These are phyloP conservation scores for Coptodon rendalli DNA, from an alignment of 2,113 vertebrate species.

Conservation along the genomic window DNA sequence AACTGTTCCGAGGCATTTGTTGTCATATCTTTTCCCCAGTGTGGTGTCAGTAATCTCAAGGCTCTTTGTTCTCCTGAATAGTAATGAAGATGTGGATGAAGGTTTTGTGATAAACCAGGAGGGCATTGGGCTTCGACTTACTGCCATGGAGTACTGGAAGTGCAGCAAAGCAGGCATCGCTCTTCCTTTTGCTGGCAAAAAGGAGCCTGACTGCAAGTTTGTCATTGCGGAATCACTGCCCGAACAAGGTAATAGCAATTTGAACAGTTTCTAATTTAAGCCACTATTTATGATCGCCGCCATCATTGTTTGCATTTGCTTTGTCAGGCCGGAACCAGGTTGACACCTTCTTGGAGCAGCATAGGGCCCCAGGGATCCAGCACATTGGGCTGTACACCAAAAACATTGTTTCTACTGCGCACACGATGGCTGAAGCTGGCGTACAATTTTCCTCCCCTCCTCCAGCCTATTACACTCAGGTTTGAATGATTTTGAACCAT, in stretches of 20 bases:
- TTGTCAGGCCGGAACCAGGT: conserved; percentile 82
- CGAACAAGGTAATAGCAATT: conserved; percentile 25
- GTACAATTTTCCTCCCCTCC: conserved; percentile 81
- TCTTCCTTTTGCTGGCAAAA: conserved; percentile 34
- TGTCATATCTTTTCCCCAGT: not conserved
- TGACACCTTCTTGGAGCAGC: conserved; percentile 81
- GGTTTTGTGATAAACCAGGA: conserved; percentile 72
- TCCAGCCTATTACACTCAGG: conserved; percentile 79
- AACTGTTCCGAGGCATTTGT: not conserved
- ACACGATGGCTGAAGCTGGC: conserved; percentile 63
- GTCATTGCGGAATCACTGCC: conserved; percentile 84
- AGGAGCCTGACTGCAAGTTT: conserved; percentile 79
- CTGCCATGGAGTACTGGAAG: conserved; percentile 76
- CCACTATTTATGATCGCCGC: not conserved
- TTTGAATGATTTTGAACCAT: not conserved
- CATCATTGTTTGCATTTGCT: not conserved
- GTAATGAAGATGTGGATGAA: conserved; percentile 71
- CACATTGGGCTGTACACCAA: conserved; percentile 82
- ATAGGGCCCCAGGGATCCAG: conserved; percentile 83
- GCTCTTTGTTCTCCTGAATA: conserved; percentile 7
- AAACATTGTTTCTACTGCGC: conserved; percentile 73
- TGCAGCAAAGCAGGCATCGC: conserved; percentile 60
- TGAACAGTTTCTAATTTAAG: not conserved
- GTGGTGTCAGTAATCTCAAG: not conserved
- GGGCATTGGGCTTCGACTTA: conserved; percentile 81